Conservation (phyloP, 1,140 invertebrate species). For the Drepana arcuata region DNA sequence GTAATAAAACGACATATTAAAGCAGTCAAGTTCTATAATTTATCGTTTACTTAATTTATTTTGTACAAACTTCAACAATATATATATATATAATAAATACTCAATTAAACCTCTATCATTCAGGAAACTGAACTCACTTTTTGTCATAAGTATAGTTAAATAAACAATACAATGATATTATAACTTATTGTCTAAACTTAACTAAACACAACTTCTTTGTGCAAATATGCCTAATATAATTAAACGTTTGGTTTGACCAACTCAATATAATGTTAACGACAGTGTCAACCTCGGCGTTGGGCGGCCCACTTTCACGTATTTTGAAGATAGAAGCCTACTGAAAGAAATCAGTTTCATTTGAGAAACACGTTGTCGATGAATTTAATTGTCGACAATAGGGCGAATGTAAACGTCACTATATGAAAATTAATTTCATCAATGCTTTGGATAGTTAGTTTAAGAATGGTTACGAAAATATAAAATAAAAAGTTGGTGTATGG, state of each 20-base stretch:
- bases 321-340: not conserved
- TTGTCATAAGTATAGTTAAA: conserved; percentile 66
- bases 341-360: no score
- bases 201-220: conserved; percentile 71
- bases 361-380: no score
- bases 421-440: no score
- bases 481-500: no score
- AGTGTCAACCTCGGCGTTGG: no score
- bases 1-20: conserved; percentile 51
- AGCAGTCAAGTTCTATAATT: conserved; percentile 75
- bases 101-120: conserved; percentile 73
- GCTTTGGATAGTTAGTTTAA: no score
- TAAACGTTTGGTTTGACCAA: conserved; percentile 65
- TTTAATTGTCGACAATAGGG: no score
- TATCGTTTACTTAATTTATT: conserved; percentile 75
- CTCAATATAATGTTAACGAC: conserved; percentile 17
- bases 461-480: no score
- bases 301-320: no score
- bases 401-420: no score
- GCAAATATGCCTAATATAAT: conserved; percentile 67
- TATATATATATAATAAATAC: conserved; percentile 71
- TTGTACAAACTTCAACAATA: conserved; percentile 75
- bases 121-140: conserved; percentile 72
- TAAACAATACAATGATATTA: conserved; percentile 66
- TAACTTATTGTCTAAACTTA: conserved; percentile 72